These are phyloP conservation scores for Drosophila meridionalis DNA, from an alignment of 2,888 invertebrate genomes.

Conservation along the genomic window DNA sequence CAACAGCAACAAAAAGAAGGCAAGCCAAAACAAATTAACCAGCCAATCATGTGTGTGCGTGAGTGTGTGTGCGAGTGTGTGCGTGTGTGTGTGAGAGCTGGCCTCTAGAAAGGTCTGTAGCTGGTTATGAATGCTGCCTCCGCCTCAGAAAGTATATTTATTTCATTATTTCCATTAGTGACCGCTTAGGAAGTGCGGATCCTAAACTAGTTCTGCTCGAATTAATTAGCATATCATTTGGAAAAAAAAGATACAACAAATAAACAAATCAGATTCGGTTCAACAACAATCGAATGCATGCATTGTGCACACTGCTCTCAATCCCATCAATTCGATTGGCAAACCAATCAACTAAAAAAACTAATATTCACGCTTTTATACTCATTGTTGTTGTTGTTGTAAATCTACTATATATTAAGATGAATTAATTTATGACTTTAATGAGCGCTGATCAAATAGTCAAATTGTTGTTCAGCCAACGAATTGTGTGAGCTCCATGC, in stretches of 20 bases:
- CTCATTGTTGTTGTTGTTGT: slow-evolving; percentile 11
- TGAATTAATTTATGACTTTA: slow-evolving; percentile 29
- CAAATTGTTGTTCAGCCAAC: slow-evolving; percentile 24
- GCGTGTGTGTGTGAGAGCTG: background rate
- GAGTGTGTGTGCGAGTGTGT: background rate
- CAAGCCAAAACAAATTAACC: slow-evolving; percentile 26
- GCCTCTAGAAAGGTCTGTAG: slow-evolving; percentile 36
- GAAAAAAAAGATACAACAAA: background rate
- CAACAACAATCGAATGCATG: slow-evolving; percentile 21
- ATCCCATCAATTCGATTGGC: slow-evolving; percentile 8
- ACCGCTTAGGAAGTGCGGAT: slow-evolving; percentile 52
- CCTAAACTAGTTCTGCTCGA: slow-evolving; percentile 64
- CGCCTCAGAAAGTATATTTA: slow-evolving; percentile 52
- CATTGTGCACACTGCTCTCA: slow-evolving; percentile 24
- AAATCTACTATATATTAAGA: background rate
- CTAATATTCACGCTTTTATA: slow-evolving; percentile 11
- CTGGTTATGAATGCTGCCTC: slow-evolving; percentile 32
- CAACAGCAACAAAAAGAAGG: slow-evolving; percentile 14
- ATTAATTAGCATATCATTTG: slow-evolving; percentile 44
- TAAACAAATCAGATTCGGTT: slow-evolving; percentile 12
- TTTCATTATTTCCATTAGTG: slow-evolving; percentile 63
- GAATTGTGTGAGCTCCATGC: slow-evolving; percentile 20
- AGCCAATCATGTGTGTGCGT: slow-evolving; percentile 1
- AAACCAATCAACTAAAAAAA: slow-evolving; percentile 2
- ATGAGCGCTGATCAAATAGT: slow-evolving; percentile 15